Evolutionary conservation across 2,113 vertebrate species (phyloP).

Genomic region (Sclerurus mexicanus): DNA sequence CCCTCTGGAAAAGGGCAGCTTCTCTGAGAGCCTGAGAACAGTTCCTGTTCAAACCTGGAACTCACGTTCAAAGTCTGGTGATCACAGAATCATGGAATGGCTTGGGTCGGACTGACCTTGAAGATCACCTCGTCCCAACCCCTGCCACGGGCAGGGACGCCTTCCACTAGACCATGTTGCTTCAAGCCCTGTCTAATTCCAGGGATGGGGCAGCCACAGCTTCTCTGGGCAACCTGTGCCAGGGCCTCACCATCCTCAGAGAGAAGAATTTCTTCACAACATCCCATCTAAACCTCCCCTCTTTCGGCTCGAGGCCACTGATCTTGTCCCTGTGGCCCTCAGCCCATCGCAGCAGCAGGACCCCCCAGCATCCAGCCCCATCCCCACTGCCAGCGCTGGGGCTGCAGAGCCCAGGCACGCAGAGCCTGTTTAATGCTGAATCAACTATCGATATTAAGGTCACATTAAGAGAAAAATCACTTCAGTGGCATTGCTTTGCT

Average conservation of each 20-base stretch:
- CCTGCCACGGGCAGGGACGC: neutral
- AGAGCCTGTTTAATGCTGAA: neutral
- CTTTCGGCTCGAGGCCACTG: neutral
- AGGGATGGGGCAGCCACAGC: neutral
- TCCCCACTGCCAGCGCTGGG: neutral
- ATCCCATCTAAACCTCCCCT: neutral
- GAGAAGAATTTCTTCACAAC: neutral
- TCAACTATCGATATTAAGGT: neutral
- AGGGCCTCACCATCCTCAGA: fast-evolving
- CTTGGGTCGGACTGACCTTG: neutral
- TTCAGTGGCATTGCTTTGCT: neutral
- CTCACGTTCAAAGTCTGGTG: neutral
- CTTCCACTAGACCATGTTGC: fast-evolving
- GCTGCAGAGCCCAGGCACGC: neutral
- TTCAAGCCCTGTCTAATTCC: fast-evolving
- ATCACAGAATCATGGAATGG: neutral
- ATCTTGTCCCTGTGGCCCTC: neutral
- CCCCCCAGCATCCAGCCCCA: neutral
- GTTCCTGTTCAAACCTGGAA: fast-evolving
- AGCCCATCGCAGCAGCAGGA: neutral
- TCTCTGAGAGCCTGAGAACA: neutral
- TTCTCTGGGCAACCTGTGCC: neutral
- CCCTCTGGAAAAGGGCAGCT: neutral
- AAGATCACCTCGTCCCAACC: neutral
- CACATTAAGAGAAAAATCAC: neutral